Percentiles rank a stretch among this genome's conserved stretches.
phyloP scores from a whole-genome alignment of 1,140 invertebrate species.

The Heterodera schachtii region DNA sequence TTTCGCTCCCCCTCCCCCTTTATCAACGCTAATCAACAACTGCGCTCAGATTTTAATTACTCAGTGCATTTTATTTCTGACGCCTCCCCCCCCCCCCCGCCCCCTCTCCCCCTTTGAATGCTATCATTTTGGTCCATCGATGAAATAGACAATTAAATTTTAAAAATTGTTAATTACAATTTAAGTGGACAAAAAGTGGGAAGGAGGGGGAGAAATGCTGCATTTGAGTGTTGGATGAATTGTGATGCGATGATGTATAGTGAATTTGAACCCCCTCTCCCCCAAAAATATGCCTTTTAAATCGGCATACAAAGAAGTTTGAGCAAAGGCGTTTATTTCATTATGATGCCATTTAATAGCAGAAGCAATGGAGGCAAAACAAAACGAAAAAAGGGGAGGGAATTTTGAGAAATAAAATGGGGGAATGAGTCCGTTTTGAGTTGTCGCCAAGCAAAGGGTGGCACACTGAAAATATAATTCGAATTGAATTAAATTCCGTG shows the following conservation, averaged over 20 bases:
- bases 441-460: background rate
- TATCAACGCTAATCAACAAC: slow-evolving; percentile 1
- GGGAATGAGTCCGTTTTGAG: slow-evolving; percentile 1
- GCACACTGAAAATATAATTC: slow-evolving; percentile 12
- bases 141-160: slow-evolving; percentile 1
- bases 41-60: background rate
- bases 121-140: background rate
- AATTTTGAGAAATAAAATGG: background rate
- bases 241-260: background rate
- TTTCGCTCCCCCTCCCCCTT: background rate
- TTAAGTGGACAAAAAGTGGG: background rate
- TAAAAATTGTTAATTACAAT: background rate
- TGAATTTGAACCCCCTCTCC: background rate
- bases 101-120: background rate
- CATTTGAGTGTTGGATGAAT: background rate
- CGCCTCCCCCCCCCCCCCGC: no score
- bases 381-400: background rate
- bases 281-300: background rate
- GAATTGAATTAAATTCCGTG: slow-evolving; percentile 21
- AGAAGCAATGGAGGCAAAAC: background rate
- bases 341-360: no score
- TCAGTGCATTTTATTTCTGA: background rate
- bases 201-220: background rate
- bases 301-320: background rate
- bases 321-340: no score